Evolutionary conservation across 2,888 invertebrate species (phyloP), one percentile per base, ranked within the genome.

Genomic region (Alitta virens): DNA sequence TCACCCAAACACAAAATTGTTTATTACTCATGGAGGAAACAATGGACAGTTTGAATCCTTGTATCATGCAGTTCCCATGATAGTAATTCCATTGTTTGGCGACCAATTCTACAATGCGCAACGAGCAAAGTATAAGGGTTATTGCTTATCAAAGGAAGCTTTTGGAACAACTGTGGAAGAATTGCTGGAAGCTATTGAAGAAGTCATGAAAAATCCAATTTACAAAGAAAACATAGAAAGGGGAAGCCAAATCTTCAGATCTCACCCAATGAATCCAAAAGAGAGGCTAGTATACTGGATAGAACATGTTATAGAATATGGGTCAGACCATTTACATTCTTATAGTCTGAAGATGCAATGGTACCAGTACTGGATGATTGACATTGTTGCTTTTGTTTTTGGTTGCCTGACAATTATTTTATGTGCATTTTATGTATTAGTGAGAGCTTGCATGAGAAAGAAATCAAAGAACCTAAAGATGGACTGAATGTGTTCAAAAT

Each of bases 21-120:
- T 74, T 57, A 65, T 74, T 14, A 67, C 71, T 7, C 74, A 74
- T 55, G 71, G 72, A 54, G 74, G 74, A 1, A 65, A 56, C 38
- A 70, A 68, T 51, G 69, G 72, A 1, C 64, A 64, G n/a, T 68
- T 62, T 62, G 72, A 74, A 55, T 69, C 65, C 3, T 27, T 74
- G n/a, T 71, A 67, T 42, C 68, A 71, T 55, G 71, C 63, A 0
- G 69, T 73, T 5, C 74, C 74, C 1, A 69, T 72, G 61, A 55
- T 74, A 2, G 65, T 67, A 1, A 38, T 71, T 14, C 72, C 74
- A 1, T 27, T 72, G 0, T 64, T 63, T 52, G 64, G 43, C 1
- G 74, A 74, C 26, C 69, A 70, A 40, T 38, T 16, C 5, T 57
- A 62, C 50, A 71, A 71, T 50, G 64, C 69, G 1, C 9, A 60